Base-by-base conservation (phyloP, 2,113 vertebrate species). In the Chlorodrepanis virens region DNA sequence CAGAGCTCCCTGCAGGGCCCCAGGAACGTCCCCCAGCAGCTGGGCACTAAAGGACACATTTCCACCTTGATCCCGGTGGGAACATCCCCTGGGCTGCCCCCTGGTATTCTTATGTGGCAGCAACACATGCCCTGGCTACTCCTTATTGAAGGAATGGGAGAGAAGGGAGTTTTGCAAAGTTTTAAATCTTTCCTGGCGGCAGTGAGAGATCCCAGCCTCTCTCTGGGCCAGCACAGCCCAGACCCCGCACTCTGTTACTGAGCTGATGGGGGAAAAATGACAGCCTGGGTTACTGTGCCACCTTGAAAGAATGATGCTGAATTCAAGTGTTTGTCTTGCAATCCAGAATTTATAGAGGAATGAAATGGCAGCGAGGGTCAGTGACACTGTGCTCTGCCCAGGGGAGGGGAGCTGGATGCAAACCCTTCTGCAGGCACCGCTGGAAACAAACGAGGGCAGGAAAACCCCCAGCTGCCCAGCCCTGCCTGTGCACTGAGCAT, bases 11-110 rank as follows among this genome's bases (percentile, higher is more conserved):
- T 40, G 4, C 3, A 37, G 31, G 5, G 40, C 52, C 3, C 39
- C 15, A 9, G 57, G 24, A n/a, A 20, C 7, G 16, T 2, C 67
- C 14, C 6, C 14, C 24, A 12, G 35, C 5, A 45, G 57, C 42
- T 15, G 63, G 23, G 31, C 18, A 3, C 65, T 4, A 7, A 37
- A 1, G 9, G 24, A 3, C 37, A 6, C 2, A 0, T 8, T 27
- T 17, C 40, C 39, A 2, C 9, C 27, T 22, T 17, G 14, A 3
- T 33, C 13, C 61, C 16, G 8, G 3, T 4, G 56, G 37, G 37
- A 70, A 13, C 9, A 3, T 0, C 16, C 3, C 42, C 47, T 2
- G 3, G 40, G 63, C 37, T 71, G 54, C 37, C 24, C 10, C 0
- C 1, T 27, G 39, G 2, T 7, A 0, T 5, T 65, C 44, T 14